Evolutionary conservation across 2,797 vertebrate genomes (phyloP).

Genomic region (Erethizon dorsatum): DNA sequence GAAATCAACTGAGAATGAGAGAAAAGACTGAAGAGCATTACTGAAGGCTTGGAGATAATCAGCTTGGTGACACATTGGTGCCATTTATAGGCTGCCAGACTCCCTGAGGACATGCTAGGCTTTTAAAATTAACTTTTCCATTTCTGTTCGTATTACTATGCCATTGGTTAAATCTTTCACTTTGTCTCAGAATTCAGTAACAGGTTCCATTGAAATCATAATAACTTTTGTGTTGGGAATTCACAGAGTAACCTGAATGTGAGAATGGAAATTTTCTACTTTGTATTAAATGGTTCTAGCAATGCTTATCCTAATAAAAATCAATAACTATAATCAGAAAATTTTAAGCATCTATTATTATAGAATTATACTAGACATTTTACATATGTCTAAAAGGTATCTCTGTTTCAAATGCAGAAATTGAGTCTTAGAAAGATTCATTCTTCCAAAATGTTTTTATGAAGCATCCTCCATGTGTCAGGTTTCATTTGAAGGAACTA

Average conservation of each 20-base stretch:
- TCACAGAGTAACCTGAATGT: background rate
- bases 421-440: constrained; percentile 28
- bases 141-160: constrained; percentile 53
- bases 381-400: background rate
- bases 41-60: background rate
- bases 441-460: constrained; percentile 24
- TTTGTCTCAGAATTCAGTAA: constrained; percentile 54
- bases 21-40: background rate
- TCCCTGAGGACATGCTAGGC: background rate
- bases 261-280: background rate
- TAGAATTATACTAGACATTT: background rate
- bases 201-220: background rate
- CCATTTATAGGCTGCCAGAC: background rate
- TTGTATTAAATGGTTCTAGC: constrained; percentile 11
- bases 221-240: background rate
- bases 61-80: constrained; percentile 27
- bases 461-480: background rate
- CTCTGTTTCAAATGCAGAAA: background rate
- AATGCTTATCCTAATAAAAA: constrained; percentile 34
- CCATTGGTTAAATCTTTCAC: constrained; percentile 38
- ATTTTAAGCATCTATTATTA: background rate
- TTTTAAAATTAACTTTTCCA: constrained; percentile 52
- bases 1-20: background rate
- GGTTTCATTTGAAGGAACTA: constrained; percentile 33
- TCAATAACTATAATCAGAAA: background rate